These are phyloP conservation scores for Agrotis clavis DNA, from an alignment of 2,888 invertebrate species.

Conservation along the genomic window DNA sequence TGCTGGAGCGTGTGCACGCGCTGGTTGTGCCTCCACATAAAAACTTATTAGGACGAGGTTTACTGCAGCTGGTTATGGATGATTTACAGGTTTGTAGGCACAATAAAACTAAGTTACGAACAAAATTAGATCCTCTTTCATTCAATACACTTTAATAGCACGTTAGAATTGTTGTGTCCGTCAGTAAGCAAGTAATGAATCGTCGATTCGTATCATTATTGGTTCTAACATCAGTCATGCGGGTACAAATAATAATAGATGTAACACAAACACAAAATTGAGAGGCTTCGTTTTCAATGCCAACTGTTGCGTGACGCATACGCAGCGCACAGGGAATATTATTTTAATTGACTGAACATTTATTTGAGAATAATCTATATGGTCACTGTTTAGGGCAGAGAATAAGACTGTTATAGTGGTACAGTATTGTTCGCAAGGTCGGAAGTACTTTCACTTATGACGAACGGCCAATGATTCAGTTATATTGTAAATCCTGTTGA, in stretches of 20 bases:
- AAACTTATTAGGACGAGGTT: constrained; percentile 84
- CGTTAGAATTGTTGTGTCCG: constrained; percentile 14
- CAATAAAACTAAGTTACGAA: constrained; percentile 11
- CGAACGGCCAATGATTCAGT: constrained; percentile 12
- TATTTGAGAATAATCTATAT: constrained; percentile 4
- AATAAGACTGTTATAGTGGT: neutral
- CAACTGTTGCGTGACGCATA: constrained; percentile 58
- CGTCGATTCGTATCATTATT: constrained; percentile 45
- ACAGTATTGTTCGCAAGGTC: constrained; percentile 41
- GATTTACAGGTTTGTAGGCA: constrained; percentile 81
- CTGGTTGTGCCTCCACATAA: constrained; percentile 90
- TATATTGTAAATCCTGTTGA: constrained; percentile 2
- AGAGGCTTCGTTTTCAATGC: constrained; percentile 63
- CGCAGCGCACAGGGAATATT: constrained; percentile 10
- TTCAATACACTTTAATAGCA: constrained; percentile 1
- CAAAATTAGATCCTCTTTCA: neutral
- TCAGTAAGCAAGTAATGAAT: constrained; percentile 19
- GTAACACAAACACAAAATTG: constrained; percentile 50
- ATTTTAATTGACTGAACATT: constrained; percentile 1
- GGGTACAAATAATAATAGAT: constrained; percentile 47
- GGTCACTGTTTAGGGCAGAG: neutral
- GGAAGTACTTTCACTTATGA: constrained; percentile 48
- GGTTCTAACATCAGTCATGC: constrained; percentile 36
- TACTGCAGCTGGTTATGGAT: constrained; percentile 82
- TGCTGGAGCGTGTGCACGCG: constrained; percentile 93